A percentile compares a stretch with the other conserved stretches of the same genome.
These are phyloP conservation scores for Drosophila guanche DNA, from an alignment of 1,140 invertebrate genomes.

Conservation along the genomic window DNA sequence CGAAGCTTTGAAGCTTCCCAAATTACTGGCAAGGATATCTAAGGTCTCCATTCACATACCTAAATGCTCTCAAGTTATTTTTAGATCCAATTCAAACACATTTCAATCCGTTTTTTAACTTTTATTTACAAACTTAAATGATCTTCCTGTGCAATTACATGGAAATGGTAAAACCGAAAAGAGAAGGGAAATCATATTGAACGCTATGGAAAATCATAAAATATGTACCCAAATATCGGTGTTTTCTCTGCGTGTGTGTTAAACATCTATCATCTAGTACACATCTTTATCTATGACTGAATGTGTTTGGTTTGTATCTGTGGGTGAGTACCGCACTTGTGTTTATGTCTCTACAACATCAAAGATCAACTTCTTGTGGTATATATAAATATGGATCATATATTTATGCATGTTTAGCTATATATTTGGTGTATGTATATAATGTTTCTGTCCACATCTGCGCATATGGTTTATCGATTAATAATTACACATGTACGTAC, in stretches of 20 bases:
- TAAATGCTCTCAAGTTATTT: no score
- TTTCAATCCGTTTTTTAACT: conserved; percentile 62
- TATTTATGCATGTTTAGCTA: conserved; percentile 61
- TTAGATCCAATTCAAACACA: conserved; percentile 14
- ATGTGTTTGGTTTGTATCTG: conserved; percentile 20
- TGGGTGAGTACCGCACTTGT: background rate
- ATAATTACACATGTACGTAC: conserved; percentile 60
- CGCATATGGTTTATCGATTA: conserved; percentile 43
- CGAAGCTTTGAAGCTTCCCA: background rate
- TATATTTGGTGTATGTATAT: conserved; percentile 60
- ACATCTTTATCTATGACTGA: conserved; percentile 2
- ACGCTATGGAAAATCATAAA: conserved; percentile 38
- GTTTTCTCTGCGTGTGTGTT: background rate
- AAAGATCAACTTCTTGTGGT: conserved; percentile 66
- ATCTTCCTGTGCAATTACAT: conserved; percentile 56
- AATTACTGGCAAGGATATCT: no score
- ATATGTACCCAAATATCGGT: conserved; percentile 25
- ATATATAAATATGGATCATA: conserved; percentile 52
- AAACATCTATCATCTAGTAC: conserved; percentile 8
- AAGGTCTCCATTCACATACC: no score
- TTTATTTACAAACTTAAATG: conserved; percentile 80
- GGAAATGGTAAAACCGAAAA: conserved; percentile 54
- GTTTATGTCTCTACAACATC: conserved; percentile 70
- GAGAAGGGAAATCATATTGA: conserved; percentile 40
- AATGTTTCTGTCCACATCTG: conserved; percentile 37